A percentile compares a stretch with the other conserved stretches of the same genome.
These are phyloP conservation scores for Oryzias curvinotus DNA, from an alignment of 2,113 vertebrate species.

Conservation along the genomic window DNA sequence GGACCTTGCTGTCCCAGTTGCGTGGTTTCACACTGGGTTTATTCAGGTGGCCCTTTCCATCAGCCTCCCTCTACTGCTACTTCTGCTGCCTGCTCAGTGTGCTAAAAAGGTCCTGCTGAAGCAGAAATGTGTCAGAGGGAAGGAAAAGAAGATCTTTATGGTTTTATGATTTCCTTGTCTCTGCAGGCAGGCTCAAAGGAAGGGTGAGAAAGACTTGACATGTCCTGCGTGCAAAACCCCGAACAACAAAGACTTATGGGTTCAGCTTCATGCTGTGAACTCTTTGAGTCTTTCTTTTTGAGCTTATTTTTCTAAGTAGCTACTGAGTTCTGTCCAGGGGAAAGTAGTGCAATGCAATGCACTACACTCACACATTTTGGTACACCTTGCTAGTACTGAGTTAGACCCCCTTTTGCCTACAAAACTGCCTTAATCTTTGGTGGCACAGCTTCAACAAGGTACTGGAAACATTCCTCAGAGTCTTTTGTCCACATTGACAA, in stretches of 20 bases:
- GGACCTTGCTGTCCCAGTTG: conserved; percentile 39
- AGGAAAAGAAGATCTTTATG: conserved; percentile 53
- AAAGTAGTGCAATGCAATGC: not conserved
- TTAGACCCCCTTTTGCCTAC: too few species aligned
- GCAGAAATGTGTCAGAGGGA: conserved; percentile 51
- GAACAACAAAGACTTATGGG: conserved; percentile 36
- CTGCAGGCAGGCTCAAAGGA: conserved; percentile 39
- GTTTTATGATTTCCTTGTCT: conserved; percentile 68
- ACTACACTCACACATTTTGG: too few species aligned
- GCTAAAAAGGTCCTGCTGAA: conserved; percentile 36
- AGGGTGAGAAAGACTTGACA: conserved; percentile 43
- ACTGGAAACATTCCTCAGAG: too few species aligned
- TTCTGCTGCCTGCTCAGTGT: conserved; percentile 40
- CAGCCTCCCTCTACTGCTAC: conserved; percentile 42
- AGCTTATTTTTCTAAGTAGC: too few species aligned
- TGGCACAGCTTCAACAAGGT: too few species aligned
- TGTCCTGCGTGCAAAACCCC: conserved; percentile 35
- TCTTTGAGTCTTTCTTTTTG: conserved; percentile 31
- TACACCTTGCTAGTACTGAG: too few species aligned
- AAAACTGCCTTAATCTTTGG: too few species aligned
- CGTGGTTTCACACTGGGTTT: conserved; percentile 64
- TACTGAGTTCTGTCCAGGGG: not conserved
- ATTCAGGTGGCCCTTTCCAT: conserved; percentile 74
- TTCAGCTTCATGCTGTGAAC: conserved; percentile 35
- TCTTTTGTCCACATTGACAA: too few species aligned